Percentiles rank a stretch among this genome's conserved stretches.
Evolutionary conservation across 2,113 vertebrate species (phyloP).

Genomic region (Falcunculus frontatus): DNA sequence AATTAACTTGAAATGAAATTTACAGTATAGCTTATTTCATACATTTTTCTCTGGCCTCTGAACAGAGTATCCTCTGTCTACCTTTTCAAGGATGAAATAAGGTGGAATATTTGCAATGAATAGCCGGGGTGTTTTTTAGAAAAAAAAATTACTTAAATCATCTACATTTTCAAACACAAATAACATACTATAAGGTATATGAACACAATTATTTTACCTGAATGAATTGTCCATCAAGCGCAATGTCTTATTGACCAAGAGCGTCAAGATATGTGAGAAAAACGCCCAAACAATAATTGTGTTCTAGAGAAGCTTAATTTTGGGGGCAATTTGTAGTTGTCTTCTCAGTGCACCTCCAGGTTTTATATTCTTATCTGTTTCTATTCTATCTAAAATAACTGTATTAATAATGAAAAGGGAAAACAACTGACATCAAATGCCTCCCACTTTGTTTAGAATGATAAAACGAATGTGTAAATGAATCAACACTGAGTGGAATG

Average conservation of each 20-base stretch:
- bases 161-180: neutral
- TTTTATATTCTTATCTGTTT: neutral
- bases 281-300: neutral
- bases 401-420: neutral
- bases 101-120: neutral
- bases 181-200: neutral
- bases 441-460: neutral
- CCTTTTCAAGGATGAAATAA: neutral
- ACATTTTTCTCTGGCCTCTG: neutral
- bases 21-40: neutral
- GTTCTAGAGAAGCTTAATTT: neutral
- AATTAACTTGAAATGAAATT: slow-evolving; percentile 30
- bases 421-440: neutral
- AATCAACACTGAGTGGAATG: neutral
- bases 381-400: neutral
- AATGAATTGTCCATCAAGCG: neutral
- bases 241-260: neutral
- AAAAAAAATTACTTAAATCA: neutral
- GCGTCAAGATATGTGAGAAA: neutral
- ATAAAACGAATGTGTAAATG: neutral
- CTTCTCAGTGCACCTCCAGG: neutral
- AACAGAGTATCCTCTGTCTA: neutral
- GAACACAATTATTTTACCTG: neutral
- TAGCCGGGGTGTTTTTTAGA: accelerated
- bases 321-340: neutral